phyloP scores from a whole-genome alignment of 2,888 invertebrate genomes.

The Bimastos eiseni region DNA sequence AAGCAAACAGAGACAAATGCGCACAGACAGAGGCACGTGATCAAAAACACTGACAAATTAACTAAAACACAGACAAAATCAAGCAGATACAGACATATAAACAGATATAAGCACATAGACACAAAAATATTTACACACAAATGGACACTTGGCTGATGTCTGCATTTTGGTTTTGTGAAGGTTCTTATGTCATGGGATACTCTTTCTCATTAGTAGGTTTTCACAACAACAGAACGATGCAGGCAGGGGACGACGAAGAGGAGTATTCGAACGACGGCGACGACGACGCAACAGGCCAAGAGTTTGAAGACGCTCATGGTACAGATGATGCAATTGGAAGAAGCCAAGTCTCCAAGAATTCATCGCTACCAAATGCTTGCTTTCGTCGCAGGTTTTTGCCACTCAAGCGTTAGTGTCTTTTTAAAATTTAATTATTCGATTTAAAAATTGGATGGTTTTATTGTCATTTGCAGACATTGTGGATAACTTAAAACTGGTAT shows the following conservation, averaged over 20 bases:
- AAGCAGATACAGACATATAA: too few species aligned
- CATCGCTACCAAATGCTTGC: background rate
- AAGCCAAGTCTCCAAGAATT: constrained; percentile 13
- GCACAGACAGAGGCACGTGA: too few species aligned
- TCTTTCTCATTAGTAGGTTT: background rate
- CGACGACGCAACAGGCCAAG: background rate
- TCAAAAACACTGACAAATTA: too few species aligned
- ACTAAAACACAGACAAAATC: too few species aligned
- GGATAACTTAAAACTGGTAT: background rate
- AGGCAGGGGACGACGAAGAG: background rate
- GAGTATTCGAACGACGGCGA: background rate
- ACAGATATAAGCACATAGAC: too few species aligned
- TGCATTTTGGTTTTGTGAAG: background rate
- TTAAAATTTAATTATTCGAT: background rate
- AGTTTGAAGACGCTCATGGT: background rate
- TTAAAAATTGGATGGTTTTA: background rate
- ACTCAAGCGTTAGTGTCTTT: constrained; percentile 13
- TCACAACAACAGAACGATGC: background rate
- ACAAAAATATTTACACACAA: too few species aligned
- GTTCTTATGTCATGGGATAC: too few species aligned
- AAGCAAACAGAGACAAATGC: too few species aligned
- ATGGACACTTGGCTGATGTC: background rate
- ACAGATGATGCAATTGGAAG: background rate
- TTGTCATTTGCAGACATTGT: background rate
- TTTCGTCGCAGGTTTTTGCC: background rate